Evolutionary conservation across 2,797 vertebrate species (phyloP).

Genomic region (Paratrypauchen microcephalus): DNA sequence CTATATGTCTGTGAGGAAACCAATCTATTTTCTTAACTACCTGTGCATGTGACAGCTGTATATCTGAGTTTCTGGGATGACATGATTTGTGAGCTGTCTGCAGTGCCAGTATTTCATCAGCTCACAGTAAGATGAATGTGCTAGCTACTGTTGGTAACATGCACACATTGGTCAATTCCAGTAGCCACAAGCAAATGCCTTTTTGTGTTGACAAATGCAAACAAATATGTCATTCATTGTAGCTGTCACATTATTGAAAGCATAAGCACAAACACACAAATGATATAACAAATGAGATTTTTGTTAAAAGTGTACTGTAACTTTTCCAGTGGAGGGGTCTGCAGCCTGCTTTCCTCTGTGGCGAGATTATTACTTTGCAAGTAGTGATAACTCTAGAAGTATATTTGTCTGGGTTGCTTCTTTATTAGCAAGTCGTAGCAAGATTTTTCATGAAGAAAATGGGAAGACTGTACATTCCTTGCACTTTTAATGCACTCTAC

Average conservation of each 20-base stretch:
- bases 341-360: not conserved
- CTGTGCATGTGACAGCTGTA: constrained; percentile 53
- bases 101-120: constrained; percentile 40
- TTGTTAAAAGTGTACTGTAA: not conserved
- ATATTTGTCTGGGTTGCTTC: not conserved
- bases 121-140: constrained; percentile 14
- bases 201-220: constrained; percentile 32
- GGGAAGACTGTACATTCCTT: too few relatives aligned
- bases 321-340: not conserved
- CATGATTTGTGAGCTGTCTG: constrained; percentile 53
- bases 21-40: constrained; percentile 41
- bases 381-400: not conserved
- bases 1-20: constrained; percentile 39
- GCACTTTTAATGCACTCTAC: too few relatives aligned
- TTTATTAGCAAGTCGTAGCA: not conserved
- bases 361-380: not conserved
- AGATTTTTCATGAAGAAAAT: too few relatives aligned
- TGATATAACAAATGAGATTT: not conserved
- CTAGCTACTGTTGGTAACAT: not conserved
- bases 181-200: constrained; percentile 17
- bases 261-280: constrained; percentile 9
- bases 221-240: constrained; percentile 27
- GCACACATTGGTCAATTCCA: constrained; percentile 1
- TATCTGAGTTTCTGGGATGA: constrained; percentile 48
- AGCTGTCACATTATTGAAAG: constrained; percentile 16